A percentile compares a stretch with the other conserved stretches of the same genome.
Conservation (phyloP, 2,888 invertebrate species). For the Crematogaster levior region DNA sequence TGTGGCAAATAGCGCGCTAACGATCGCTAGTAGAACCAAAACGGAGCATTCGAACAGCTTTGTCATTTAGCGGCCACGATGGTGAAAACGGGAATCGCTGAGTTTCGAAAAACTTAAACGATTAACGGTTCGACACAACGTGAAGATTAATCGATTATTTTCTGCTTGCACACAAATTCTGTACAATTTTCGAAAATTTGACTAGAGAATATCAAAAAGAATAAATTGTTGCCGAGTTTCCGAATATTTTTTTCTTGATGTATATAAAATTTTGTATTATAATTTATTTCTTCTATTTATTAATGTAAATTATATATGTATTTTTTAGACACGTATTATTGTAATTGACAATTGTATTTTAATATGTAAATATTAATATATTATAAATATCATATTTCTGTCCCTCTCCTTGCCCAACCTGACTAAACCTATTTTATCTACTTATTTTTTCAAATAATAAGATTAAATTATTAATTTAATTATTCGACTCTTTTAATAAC, state of each 20-base stretch:
- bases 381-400: neutral
- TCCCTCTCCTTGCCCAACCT: neutral
- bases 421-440: neutral
- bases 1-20: constrained; percentile 45
- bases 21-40: constrained; percentile 40
- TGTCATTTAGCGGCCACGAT: constrained; percentile 44
- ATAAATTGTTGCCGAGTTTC: constrained; percentile 4
- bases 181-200: constrained; percentile 1
- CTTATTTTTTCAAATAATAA: neutral
- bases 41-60: constrained; percentile 33
- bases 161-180: neutral
- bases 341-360: neutral
- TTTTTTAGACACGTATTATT: neutral
- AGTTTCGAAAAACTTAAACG: neutral
- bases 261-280: neutral
- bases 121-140: constrained; percentile 33
- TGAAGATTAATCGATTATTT: constrained; percentile 61
- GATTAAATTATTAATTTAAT: constrained; percentile 19
- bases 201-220: neutral
- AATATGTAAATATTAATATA: neutral
- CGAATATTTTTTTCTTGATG: neutral
- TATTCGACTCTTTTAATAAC: neutral
- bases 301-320: neutral
- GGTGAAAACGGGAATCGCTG: neutral
- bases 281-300: neutral